Base-by-base conservation (phyloP, 1,140 invertebrate genomes). In the Drosophila persimilis region DNA sequence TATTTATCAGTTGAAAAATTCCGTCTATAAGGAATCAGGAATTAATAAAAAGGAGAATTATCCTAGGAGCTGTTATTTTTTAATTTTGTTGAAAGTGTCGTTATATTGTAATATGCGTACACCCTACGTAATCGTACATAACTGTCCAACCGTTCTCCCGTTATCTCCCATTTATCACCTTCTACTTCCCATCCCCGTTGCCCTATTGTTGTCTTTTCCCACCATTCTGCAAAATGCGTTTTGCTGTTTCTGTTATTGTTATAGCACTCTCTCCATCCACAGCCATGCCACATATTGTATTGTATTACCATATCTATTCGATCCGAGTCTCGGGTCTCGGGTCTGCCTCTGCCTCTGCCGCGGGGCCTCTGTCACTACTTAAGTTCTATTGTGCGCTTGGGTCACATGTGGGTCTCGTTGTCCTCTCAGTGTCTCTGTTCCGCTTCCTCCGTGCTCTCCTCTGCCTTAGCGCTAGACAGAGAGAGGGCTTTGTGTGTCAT, bases 271-370 rank as follows among this genome's bases (percentile, higher is more conserved):
- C 9, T 39, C 35, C 9, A 3, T 35, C 31, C 1, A 9, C 31
- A 35, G 3, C 9, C 11, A 39, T 13, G 24, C 24, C 24, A 26
- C 11, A 11, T 39, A 13, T 39, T 67, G 65, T 67, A 67, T 67
- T 67, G 65, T 67, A 67, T 67, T 67, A 66, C 50, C 64, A 67
- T 67, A 67, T 67, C 64, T 67, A 67, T 67, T 67, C 62, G 62
- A 67, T 66, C 62, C 64, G 11, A 39, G 35, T 39, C 35, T 39
- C 35, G 35, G 35, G 35, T 39, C 35, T 39, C 35, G 35, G 35
- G 35, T 39, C 35, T 39, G 35, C 35, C 35, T 2, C 29, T 31
- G 31, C 31, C 31, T 3, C 8, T 39, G 35, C 35, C 35, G 35
- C 35, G 35, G 11, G 35, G 35, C 35, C 35, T 39, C 35, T 61